Base-by-base conservation (phyloP, 2,888 invertebrate species). In the Phaonia tiefii region DNA sequence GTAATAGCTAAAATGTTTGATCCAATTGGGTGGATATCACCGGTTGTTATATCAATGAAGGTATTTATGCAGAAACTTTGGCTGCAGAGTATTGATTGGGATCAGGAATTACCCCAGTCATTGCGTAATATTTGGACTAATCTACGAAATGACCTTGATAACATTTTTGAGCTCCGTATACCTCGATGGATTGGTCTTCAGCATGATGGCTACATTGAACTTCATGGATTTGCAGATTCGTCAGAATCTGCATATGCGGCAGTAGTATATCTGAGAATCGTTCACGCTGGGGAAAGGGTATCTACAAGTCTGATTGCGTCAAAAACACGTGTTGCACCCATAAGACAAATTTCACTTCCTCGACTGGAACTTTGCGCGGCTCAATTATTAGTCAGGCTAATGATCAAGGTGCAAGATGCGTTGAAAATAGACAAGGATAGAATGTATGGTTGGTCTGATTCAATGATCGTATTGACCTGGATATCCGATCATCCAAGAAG, bases 401-500 rank as follows among this genome's bases (percentile, higher is more conserved):
- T 49, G n/a, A n/a, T 31, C 49, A 49, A 49, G 7, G 49, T 15
- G 46, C 17, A n/a, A n/a, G 1, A 54, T n/a, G n/a, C n/a, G n/a
- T n/a, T n/a, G n/a, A n/a, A 17, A 15, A 20, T 49, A 20, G 20
- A 49, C 10, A 20, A 49, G 15, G 58, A 15, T 15, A n/a, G 10
- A 3, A 7, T 26, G 11, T 75, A 39, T 54, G 76, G 73, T 37
- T 80, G 67, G 51, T 51, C 76, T 46, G 80, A 80, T 44, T 76
- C 76, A 22, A 76, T 51, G 11, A 26, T 74, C 17, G 76, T 80
- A 15, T 49, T 80, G 31, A 70, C 73, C n/a, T n/a, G n/a, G n/a
- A n/a, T n/a, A n/a, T n/a, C n/a, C n/a, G n/a, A n/a, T n/a, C n/a
- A n/a, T n/a, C 76, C 73, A 22, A 39, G 58, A 17, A 56, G 72